Base-by-base conservation (phyloP, 2,113 vertebrate genomes). In the Dicrurus megarhynchus region DNA sequence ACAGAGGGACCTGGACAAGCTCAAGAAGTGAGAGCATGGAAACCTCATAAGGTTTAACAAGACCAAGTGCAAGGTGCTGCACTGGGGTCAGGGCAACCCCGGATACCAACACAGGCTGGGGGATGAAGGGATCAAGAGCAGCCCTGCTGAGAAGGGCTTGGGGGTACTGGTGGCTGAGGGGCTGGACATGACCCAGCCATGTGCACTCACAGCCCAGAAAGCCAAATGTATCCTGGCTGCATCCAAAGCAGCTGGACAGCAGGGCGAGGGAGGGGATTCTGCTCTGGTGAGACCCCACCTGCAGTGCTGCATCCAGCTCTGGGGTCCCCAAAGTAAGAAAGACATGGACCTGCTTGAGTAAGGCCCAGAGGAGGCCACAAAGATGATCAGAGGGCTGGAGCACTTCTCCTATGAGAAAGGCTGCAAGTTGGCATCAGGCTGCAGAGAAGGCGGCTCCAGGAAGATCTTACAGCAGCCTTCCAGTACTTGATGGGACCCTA, bases 1-100 rank as follows among this genome's bases (percentile, higher is more conserved):
- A 35, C 14, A 56, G 57, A 56, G 42, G 67, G 32, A 49, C 16
- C 17, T 14, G 7, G 75, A 41, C 26, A 56, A 56, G 42, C 42
- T 64, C 57, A 49, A 7, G 14, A 50, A 65, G 17, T 9, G 42
- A 49, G 49, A 42, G 21, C 32, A 56, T 13, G 13, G 30, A 49
- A 86, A 70, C 5, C 35, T 71, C 42, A 22, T n/a, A 35, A 64
- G 32, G 26, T 16, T 81, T 49, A 50, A 64, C 26, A 37, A 42
- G 50, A 33, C 22, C 33, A 37, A 57, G 37, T 44, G 50, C 15
- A 37, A 65, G 32, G 12, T 88, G 37, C 32, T 19, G 59, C 15
- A 28, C 12, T 22, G 9, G 37, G 27, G 27, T 23, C 8, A 1
- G 22, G 18, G 68, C 27, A 59, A 6, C 0, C 27, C 11, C 4